Evolutionary conservation across 2,113 vertebrate species (phyloP).

Genomic region (Clarias batrachus): DNA sequence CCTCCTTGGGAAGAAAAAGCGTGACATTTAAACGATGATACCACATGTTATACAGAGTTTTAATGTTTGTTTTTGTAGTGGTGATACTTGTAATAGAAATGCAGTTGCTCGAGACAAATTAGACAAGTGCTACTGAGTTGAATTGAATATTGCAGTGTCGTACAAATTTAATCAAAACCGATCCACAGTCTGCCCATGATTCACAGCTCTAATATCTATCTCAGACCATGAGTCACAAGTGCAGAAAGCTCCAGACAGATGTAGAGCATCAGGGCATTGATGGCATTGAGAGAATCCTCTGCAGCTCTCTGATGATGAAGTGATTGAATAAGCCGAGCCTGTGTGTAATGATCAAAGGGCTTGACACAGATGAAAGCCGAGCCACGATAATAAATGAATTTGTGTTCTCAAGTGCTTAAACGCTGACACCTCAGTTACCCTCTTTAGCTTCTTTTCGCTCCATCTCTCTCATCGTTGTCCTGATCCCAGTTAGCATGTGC

Average conservation of each 20-base stretch:
- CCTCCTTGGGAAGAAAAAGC: too few relatives aligned
- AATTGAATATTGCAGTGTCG: too few relatives aligned
- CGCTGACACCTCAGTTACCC: constrained; percentile 23
- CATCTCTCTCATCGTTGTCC: background rate
- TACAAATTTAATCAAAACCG: too few relatives aligned
- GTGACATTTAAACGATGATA: too few relatives aligned
- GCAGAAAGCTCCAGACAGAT: background rate
- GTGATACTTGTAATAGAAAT: too few relatives aligned
- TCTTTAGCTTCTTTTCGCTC: background rate
- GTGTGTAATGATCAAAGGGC: constrained; percentile 34
- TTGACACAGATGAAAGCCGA: constrained; percentile 40
- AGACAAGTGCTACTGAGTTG: too few relatives aligned
- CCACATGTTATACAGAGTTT: too few relatives aligned
- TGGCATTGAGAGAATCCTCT: background rate
- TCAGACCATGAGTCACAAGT: background rate
- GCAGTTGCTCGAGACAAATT: too few relatives aligned
- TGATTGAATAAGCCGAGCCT: constrained; percentile 32
- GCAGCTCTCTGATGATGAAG: constrained; percentile 17
- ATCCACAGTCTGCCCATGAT: too few relatives aligned
- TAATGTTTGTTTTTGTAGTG: too few relatives aligned
- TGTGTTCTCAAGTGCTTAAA: constrained; percentile 26
- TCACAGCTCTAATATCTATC: background rate
- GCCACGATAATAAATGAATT: constrained; percentile 26
- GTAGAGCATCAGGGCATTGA: background rate
- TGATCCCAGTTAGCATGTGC: constrained; percentile 37